A percentile compares a stretch with the other conserved stretches of the same genome.
phyloP scores from a whole-genome alignment of 2,888 invertebrate genomes.

The Salpingus planirostris region DNA sequence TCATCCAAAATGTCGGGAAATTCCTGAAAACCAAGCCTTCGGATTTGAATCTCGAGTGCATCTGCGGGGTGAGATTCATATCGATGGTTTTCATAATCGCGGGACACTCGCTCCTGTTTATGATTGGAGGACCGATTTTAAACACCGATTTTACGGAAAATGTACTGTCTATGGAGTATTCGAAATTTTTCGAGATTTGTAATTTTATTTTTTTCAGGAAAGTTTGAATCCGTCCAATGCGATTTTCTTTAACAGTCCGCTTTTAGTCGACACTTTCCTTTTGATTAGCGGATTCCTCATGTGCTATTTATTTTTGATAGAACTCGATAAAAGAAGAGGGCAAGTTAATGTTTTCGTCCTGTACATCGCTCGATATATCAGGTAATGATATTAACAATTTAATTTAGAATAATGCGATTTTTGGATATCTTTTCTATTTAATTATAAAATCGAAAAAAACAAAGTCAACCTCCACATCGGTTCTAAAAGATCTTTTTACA shows the following conservation, averaged over 20 bases:
- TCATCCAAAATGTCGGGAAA: constrained; percentile 51
- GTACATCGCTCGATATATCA: constrained; percentile 58
- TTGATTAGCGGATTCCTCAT: constrained; percentile 63
- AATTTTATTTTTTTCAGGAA: constrained; percentile 41
- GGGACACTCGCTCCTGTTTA: constrained; percentile 59
- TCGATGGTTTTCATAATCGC: constrained; percentile 59
- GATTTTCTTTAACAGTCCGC: constrained; percentile 56
- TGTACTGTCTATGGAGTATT: constrained; percentile 35
- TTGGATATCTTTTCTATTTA: too few species aligned
- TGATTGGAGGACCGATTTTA: constrained; percentile 57
- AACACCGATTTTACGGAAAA: constrained; percentile 55
- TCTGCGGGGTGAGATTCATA: constrained; percentile 49
- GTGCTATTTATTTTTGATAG: constrained; percentile 55
- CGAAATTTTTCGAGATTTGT: not conserved
- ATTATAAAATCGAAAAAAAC: too few species aligned
- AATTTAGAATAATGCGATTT: too few species aligned
- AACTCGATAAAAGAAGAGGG: constrained; percentile 58
- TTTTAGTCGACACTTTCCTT: constrained; percentile 66
- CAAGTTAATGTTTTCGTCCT: constrained; percentile 52
- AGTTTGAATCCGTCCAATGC: constrained; percentile 49
- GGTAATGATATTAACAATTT: constrained; percentile 41
- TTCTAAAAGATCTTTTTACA: too few species aligned
- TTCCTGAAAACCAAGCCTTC: constrained; percentile 50
- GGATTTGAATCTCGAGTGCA: constrained; percentile 53
- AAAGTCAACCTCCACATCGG: too few species aligned